Evolutionary conservation across 2,888 invertebrate species (phyloP), one percentile per base, ranked within the genome.

Genomic region (Mythimna loreyi): DNA sequence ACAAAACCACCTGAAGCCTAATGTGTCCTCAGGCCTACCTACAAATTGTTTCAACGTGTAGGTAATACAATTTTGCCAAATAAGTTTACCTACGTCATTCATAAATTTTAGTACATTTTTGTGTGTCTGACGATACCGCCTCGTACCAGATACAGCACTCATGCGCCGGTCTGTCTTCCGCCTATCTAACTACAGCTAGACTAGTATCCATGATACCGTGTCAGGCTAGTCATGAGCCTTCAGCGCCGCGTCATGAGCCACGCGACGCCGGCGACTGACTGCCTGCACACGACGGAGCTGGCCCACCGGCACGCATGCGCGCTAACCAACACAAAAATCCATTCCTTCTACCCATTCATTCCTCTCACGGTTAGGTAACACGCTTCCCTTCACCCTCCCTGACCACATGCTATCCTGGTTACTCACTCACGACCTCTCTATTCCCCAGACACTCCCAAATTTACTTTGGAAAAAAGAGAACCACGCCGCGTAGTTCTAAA

Each of bases 291-390:
- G 21, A 13, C 47, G 78, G 69, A 79, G 21, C 78, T 75, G 68
- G 71, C 68, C 63, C 56, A 33, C 43, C 70, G 67, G 63, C 78
- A 87, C 91, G 91, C 91, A 90, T 91, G 91, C 91, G 91, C 86
- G 70, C 28, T 53, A 36, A 56, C 53, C 23, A 65, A 67, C 85
- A 72, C 75, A 82, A 89, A 89, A 89, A 88, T 86, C 89, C 84
- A 87, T 87, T 80, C 86, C 87, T 86, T 79, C 86, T 87, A 87
- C 87, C 88, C 89, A 90, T 89, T 85, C 81, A 80, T 82, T 72
- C 77, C 69, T 80, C 84, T 81, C 76, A 72, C 80, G 68, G 82
- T 88, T 87, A 87, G 86, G 85, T 87, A 88, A 87, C 84, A 78
- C 67, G 75, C 65, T 72, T 66, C 59, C 57, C 47, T 75, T 82